Base-by-base conservation (phyloP, 2,797 vertebrate genomes). In the Arnoldichthys spilopterus region DNA sequence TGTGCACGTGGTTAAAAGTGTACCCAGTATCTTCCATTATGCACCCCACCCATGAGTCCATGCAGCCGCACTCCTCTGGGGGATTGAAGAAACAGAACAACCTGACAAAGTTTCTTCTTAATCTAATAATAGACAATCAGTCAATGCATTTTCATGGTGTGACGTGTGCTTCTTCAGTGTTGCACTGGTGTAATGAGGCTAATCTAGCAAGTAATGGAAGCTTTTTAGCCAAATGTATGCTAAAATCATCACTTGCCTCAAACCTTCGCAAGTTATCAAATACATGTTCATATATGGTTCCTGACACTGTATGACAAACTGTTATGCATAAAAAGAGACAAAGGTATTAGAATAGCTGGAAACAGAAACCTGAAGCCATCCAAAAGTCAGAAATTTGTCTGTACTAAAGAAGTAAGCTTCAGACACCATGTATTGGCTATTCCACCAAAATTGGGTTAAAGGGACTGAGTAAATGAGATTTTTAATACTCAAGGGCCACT, bases 21-120 rank as follows among this genome's bases (percentile, higher is more conserved):
- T 94, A 96, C 95, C 95, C 95, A 0, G 94, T 95, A 86, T 96
- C 95, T 82, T 96, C 95, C 95, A 96, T 96, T 87, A 96, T 94
- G 90, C 95, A 96, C 85, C 95, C 95, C 62, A 92, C 93, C 95
- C 95, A 96, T 82, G 93, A 94, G 77, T 96, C 95, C 86, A 91
- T 92, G 87, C 95, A 96, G 90, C 95, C 95, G 86, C 95, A 96
- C 87, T 95, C 95, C 93, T 92, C 90, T 93, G 87, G 84, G 62
- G 30, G 43, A 80, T 51, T 53, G 3, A 82, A 26, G 72, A 76
- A 77, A 75, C 13, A 79, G 74, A 45, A 45, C 43, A 45, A 1
- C 3, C 9, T 45, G 37, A 62, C 8, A 49, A 18, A 61, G 77
- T 32, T 58, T 18, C 70, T 3, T 6, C 40, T 6, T 43, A 43